Percentiles rank a stretch among this genome's conserved stretches.
These are phyloP conservation scores for Sphaerodactylus townsendi DNA, from an alignment of 2,113 vertebrate genomes.

Conservation along the genomic window DNA sequence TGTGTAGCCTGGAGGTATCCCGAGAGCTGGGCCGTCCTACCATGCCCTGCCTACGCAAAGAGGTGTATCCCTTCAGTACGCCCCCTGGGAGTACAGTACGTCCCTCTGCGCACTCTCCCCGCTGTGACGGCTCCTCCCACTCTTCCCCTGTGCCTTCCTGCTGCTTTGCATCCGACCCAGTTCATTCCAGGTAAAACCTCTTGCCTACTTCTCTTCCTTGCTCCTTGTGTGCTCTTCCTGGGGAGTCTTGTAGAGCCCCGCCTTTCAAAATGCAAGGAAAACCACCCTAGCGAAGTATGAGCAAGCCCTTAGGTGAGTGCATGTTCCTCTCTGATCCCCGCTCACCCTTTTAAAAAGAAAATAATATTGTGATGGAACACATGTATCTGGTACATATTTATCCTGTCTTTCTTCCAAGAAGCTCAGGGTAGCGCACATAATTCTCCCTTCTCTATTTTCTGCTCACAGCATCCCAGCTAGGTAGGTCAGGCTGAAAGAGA, in stretches of 20 bases:
- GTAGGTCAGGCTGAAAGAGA: too few relatives aligned
- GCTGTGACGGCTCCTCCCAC: conserved; percentile 28
- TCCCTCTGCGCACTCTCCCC: conserved; percentile 30
- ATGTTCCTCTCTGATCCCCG: background rate
- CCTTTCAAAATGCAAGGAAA: background rate
- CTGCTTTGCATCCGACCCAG: conserved; percentile 23
- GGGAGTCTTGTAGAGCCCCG: background rate
- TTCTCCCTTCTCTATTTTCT: too few relatives aligned
- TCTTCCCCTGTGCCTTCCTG: conserved; percentile 60
- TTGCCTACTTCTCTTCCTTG: background rate
- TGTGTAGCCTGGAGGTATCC: conserved; percentile 82
- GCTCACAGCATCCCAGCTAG: too few relatives aligned
- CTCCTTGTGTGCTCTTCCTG: background rate
- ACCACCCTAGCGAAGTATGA: too few relatives aligned
- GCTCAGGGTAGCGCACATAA: too few relatives aligned
- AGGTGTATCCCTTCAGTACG: conserved; percentile 81
- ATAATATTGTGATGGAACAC: background rate
- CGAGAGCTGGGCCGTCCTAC: conserved; percentile 63
- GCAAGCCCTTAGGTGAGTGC: too few relatives aligned
- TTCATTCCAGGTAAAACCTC: background rate
- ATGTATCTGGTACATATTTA: too few relatives aligned
- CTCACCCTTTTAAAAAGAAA: background rate
- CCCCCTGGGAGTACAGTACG: conserved; percentile 60
- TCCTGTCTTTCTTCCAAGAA: too few relatives aligned
- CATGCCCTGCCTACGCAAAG: conserved; percentile 84